Base-by-base conservation (phyloP, 2,797 vertebrate species). In the Lepilemur ruficaudatus region DNA sequence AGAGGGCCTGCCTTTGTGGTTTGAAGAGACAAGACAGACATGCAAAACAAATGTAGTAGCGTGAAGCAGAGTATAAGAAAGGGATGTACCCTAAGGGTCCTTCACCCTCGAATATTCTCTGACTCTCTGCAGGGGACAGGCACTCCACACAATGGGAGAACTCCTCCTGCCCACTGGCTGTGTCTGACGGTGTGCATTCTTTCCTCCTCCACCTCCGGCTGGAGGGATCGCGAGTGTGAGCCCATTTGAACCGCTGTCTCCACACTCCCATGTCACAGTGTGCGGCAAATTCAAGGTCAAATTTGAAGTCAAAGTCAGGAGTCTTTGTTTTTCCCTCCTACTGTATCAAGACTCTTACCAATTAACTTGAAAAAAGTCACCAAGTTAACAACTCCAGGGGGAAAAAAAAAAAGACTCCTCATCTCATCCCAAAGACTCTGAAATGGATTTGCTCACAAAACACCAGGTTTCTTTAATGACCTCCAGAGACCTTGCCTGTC, bases 291-390 rank as follows among this genome's bases (percentile, higher is more conserved):
- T 89, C 95, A 96, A 96, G 87, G 94, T 97, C 96, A 96, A 81
- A 52, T 80, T 41, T 38, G 43, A 96, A 93, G 70, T 81, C 72
- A 59, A 94, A 90, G 38, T 90, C 89, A 92, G 70, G 94, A 41
- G 61, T 79, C 61, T 81, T 95, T 72, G 76, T 28, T 87, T 80
- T 63, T 73, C 15, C 15, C 59, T 22, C 30, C n/a, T 52, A 46
- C 32, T 84, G 2, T 65, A 93, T 89, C 89, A 78, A 92, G 82
- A 78, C 67, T 89, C 57, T 90, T 63, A 81, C 83, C 90, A 95
- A 92, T 97, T 91, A 96, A 85, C 67, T 72, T 91, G 50, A 91
- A 75, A 61, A 78, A 93, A 92, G 84, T 93, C 86, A 96, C 57
- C 83, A 96, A 93, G 72, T 95, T 95, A 96, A 95, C 61, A 94